These are phyloP conservation scores for Cryptotermes secundus DNA, from an alignment of 1,140 invertebrate species.

Conservation along the genomic window DNA sequence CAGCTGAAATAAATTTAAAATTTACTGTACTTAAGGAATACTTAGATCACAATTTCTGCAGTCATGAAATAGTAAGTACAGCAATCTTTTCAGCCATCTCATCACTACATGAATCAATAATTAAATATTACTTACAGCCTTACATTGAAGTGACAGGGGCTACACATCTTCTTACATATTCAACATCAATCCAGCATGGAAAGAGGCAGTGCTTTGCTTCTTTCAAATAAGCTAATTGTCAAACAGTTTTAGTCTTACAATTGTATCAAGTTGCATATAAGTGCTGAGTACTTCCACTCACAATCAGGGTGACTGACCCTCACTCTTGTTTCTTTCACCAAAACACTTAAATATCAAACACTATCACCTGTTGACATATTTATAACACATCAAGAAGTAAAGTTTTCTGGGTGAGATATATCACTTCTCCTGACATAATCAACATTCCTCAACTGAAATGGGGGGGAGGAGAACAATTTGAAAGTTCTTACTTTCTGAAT, in stretches of 20 bases:
- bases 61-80: neutral
- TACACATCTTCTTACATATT: neutral
- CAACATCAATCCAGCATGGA: neutral
- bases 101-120: neutral
- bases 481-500: too few species aligned
- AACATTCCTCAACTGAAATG: neutral
- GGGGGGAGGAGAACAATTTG: too few species aligned
- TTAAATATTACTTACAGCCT: neutral
- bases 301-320: neutral
- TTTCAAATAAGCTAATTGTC: neutral
- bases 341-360: neutral
- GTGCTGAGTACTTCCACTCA: neutral
- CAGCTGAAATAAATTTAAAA: neutral
- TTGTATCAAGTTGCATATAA: neutral
- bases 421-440: neutral
- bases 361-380: neutral
- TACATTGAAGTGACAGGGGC: neutral
- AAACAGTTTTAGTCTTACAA: neutral
- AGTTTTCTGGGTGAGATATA: neutral
- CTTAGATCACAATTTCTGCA: constrained; percentile 12
- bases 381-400: neutral
- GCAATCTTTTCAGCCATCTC: neutral
- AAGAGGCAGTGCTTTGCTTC: constrained; percentile 7
- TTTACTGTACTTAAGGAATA: neutral
- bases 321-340: neutral